Conservation (phyloP, 2,113 vertebrate genomes). For the Eretmochelys imbricata region DNA sequence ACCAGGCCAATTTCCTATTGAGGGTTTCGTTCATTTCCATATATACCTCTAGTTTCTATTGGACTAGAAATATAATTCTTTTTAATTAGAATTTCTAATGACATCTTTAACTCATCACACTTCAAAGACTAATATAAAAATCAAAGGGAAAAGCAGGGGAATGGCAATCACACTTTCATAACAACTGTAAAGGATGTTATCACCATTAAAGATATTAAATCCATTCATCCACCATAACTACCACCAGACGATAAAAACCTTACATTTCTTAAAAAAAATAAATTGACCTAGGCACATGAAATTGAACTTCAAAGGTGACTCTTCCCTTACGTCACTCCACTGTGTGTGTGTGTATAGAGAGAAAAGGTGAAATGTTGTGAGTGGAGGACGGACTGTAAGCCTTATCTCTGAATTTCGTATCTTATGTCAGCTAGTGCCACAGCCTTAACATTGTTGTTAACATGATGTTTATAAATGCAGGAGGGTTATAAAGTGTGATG, state of each 20-base stretch:
- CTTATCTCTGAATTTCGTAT: conserved; percentile 42
- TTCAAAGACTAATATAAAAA: neutral
- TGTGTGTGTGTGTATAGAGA: neutral
- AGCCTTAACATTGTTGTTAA: neutral
- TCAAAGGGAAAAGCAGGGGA: neutral
- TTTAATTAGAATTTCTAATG: neutral
- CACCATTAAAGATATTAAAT: conserved; percentile 12
- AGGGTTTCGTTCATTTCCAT: conserved; percentile 19
- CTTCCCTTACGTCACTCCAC: conserved; percentile 1
- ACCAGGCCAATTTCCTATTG: neutral
- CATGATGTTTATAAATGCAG: neutral
- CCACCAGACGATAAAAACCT: conserved; percentile 32
- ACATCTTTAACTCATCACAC: neutral
- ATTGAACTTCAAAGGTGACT: conserved; percentile 49
- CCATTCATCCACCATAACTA: conserved; percentile 31
- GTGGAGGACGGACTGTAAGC: neutral
- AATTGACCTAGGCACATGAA: conserved; percentile 50
- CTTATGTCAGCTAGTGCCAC: conserved; percentile 29
- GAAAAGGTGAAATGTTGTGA: neutral
- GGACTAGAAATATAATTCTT: conserved; percentile 14
- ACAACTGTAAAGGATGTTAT: conserved; percentile 46
- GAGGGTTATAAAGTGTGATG: neutral
- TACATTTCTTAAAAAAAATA: conserved; percentile 44
- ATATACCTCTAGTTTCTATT: conserved; percentile 9
- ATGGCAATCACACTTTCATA: conserved; percentile 40